Evolutionary conservation across 2,888 invertebrate species (phyloP), one percentile per base, ranked within the genome.

Genomic region (Epirrhoe alternata): DNA sequence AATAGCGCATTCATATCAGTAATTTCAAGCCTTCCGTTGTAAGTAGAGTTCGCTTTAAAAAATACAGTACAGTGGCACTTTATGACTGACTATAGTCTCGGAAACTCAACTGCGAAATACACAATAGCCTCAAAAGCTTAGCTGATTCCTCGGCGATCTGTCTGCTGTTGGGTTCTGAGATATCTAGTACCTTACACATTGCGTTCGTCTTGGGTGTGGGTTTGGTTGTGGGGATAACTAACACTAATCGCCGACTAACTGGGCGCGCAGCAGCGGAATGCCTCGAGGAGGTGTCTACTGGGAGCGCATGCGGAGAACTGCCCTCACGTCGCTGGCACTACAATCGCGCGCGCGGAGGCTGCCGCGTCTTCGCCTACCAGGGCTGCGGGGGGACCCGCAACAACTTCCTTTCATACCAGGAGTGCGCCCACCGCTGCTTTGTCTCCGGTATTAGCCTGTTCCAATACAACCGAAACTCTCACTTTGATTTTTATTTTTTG

Each of bases 321-420:
- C 81, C 88, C 77, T 85, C 84, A 74, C 95, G 95, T 72, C 95
- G 97, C 81, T 97, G 96, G 95, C 95, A 95, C 94, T 97, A 95
- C 88, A 95, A 96, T 87, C 94, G 94, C 72, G 90, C 91, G 58
- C 91, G 94, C 74, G 95, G 94, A 74, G 95, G 95, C 80, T 98
- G 98, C 89, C 88, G 95, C 74, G 94, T 95, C 62, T 98, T 98
- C 92, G 94, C 96, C 81, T 98, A 96, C 93, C 95, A 95, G 73
- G 98, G 98, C 90, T 98, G 98, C 90, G 96, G 95, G 71, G 98
- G 98, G 79, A 97, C 97, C 90, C 94, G 94, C 81, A 98, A 98
- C 94, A 96, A 96, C 93, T 98, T 97, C 95, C 94, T 92, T 85
- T 95, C 95, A 63, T 95, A 95, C 89, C 94, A 95, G 78, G 94